Conservation (phyloP, 2,888 invertebrate species). For the Drosophila quinaria region DNA sequence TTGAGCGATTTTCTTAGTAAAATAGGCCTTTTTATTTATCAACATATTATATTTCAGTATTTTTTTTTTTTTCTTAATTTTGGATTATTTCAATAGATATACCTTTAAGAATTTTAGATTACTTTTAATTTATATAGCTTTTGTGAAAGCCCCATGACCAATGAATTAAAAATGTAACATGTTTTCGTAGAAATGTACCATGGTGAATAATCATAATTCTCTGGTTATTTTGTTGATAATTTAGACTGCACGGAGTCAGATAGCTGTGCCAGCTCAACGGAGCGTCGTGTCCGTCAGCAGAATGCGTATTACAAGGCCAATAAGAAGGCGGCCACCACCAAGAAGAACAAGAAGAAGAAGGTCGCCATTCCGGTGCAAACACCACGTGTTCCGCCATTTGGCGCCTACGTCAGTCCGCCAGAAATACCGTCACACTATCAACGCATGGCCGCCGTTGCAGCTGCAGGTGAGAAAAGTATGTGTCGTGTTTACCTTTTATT, state of each 20-base stretch:
- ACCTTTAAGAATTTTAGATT: too few species aligned
- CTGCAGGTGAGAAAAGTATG: constrained; percentile 85
- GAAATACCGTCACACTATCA: constrained; percentile 88
- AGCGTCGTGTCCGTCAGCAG: constrained; percentile 87
- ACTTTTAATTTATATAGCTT: too few species aligned
- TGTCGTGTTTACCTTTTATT: constrained; percentile 54
- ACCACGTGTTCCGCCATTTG: constrained; percentile 91
- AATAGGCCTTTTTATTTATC: too few species aligned
- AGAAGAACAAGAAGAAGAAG: constrained; percentile 90
- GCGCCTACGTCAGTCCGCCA: constrained; percentile 89
- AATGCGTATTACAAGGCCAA: constrained; percentile 89
- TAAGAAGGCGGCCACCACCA: constrained; percentile 90
- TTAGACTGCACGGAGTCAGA: constrained; percentile 93
- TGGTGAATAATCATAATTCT: not conserved
- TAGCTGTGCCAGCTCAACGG: constrained; percentile 89
- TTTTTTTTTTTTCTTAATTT: too few species aligned
- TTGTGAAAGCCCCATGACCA: too few species aligned
- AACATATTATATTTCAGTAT: too few species aligned
- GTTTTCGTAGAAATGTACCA: too few species aligned
- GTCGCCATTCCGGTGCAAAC: constrained; percentile 94
- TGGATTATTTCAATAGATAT: too few species aligned
- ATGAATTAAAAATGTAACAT: too few species aligned
- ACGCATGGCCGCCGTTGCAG: constrained; percentile 77
- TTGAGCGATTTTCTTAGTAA: too few species aligned
- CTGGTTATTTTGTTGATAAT: constrained; percentile 3